Evolutionary conservation across 2,888 invertebrate genomes (phyloP).

Genomic region (Phrixothrix hirtus): DNA sequence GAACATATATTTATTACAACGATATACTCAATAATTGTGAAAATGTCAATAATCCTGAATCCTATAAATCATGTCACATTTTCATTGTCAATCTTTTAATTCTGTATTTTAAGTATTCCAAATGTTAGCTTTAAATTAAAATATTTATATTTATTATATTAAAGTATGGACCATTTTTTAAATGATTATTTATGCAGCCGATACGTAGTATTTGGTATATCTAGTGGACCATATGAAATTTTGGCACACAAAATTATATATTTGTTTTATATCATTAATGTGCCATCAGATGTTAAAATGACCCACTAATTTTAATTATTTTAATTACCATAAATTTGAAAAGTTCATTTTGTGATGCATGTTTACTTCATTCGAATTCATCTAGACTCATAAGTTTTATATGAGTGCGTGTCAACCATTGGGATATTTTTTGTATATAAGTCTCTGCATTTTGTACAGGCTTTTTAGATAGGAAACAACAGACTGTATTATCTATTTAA

Average conservation of each 20-base stretch:
- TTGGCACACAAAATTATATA: conserved; percentile 16
- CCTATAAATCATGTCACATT: conserved; percentile 15
- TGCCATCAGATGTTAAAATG: too few relatives aligned
- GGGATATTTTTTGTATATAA: conserved; percentile 50
- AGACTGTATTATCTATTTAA: conserved; percentile 54
- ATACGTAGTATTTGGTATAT: too few relatives aligned
- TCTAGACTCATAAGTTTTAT: conserved; percentile 14
- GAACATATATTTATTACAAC: conserved; percentile 42
- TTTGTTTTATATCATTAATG: neutral
- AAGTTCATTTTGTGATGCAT: conserved; percentile 17
- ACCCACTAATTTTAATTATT: conserved; percentile 18
- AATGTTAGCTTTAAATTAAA: conserved; percentile 10
- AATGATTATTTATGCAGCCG: neutral
- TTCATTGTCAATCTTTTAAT: conserved; percentile 9
- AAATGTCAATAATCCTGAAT: conserved; percentile 39
- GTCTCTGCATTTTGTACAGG: conserved; percentile 54
- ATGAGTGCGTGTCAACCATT: conserved; percentile 32
- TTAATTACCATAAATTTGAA: conserved; percentile 8
- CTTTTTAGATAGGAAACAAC: conserved; percentile 53
- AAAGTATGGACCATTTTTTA: neutral
- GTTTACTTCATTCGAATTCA: conserved; percentile 8
- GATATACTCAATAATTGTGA: conserved; percentile 50
- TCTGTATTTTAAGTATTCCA: neutral
- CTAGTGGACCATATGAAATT: conserved; percentile 5
- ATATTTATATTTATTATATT: neutral